Conservation (phyloP, 2,888 invertebrate genomes). For the Himalopsyche kuldschensis region DNA sequence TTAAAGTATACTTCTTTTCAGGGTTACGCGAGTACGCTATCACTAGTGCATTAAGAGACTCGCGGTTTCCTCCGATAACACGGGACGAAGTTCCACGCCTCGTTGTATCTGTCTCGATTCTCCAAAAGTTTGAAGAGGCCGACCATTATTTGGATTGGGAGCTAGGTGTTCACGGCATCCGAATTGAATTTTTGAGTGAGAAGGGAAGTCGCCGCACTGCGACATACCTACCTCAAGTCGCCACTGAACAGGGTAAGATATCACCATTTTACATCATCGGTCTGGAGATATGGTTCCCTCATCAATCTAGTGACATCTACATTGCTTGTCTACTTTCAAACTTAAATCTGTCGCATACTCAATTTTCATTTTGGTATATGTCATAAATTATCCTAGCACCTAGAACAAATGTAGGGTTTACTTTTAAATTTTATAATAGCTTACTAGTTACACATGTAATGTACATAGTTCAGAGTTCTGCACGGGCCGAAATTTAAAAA, state of each 20-base stretch:
- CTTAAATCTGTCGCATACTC: too few relatives aligned
- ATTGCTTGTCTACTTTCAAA: too few relatives aligned
- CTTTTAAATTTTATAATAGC: too few relatives aligned
- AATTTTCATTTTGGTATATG: too few relatives aligned
- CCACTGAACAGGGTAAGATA: constrained; percentile 89
- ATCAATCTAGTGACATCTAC: too few relatives aligned
- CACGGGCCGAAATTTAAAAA: too few relatives aligned
- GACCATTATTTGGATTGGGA: constrained; percentile 96
- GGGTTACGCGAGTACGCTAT: constrained; percentile 95
- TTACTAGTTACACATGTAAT: too few relatives aligned
- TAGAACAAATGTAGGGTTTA: too few relatives aligned
- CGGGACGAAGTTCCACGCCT: constrained; percentile 91
- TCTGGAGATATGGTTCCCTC: not conserved
- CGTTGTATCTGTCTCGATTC: constrained; percentile 93
- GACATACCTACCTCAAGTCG: constrained; percentile 98
- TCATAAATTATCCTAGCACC: too few relatives aligned
- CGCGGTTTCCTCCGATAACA: constrained; percentile 92
- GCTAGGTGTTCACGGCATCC: constrained; percentile 94
- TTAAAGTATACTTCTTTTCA: constrained; percentile 41
- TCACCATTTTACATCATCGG: not conserved
- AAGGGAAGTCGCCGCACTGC: constrained; percentile 93
- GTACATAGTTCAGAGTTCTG: too few relatives aligned
- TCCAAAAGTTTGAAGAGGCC: constrained; percentile 95
- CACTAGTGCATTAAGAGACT: constrained; percentile 97
- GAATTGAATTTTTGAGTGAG: constrained; percentile 96